These are phyloP conservation scores for Phataginus tricuspis DNA, from an alignment of 2,797 vertebrate genomes.

Conservation along the genomic window DNA sequence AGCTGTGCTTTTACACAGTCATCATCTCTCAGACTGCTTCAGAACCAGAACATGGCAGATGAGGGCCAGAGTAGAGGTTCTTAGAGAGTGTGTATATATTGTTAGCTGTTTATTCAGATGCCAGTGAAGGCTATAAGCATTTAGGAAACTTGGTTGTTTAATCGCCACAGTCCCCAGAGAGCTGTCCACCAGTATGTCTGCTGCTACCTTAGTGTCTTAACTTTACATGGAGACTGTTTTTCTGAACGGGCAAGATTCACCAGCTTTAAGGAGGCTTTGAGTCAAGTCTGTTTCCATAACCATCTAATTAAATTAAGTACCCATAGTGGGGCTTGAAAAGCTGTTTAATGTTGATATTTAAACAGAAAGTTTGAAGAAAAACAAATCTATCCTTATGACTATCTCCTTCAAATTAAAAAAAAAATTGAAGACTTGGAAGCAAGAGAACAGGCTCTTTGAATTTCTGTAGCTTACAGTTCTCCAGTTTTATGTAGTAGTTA, in stretches of 20 bases:
- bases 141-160: neutral
- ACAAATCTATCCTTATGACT: slow-evolving; percentile 23
- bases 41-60: slow-evolving; percentile 11
- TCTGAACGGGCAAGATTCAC: neutral
- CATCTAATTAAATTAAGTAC: slow-evolving; percentile 54
- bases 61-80: neutral
- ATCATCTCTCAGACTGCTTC: neutral
- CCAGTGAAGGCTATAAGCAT: neutral
- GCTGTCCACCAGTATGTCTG: neutral
- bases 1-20: neutral
- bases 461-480: slow-evolving; percentile 29
- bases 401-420: slow-evolving; percentile 2
- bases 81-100: neutral
- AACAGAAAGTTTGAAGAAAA: slow-evolving; percentile 49
- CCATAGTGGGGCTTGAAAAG: neutral
- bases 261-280: neutral
- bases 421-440: neutral
- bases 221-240: neutral
- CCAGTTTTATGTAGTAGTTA: neutral
- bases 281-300: slow-evolving; percentile 9
- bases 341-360: slow-evolving; percentile 48
- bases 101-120: slow-evolving; percentile 35
- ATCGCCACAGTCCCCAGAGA: neutral
- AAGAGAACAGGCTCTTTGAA: slow-evolving; percentile 3
- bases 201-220: neutral